Evolutionary conservation across 2,888 invertebrate species (phyloP).

Genomic region (Saturnia pavonia): DNA sequence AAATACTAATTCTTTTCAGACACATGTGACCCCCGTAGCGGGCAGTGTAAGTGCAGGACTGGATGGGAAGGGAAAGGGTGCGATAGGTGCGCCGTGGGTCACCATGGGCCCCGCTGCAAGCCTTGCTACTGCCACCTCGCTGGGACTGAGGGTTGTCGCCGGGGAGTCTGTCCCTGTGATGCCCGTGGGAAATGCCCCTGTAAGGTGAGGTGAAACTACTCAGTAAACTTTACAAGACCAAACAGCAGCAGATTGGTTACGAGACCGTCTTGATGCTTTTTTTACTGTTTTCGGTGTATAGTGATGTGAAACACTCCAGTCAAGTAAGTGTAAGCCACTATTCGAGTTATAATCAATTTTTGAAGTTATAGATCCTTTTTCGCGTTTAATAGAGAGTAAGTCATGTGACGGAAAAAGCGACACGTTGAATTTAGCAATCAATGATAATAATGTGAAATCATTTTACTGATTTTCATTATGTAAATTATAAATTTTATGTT

Average conservation of each 20-base stretch:
- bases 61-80: constrained; percentile 91
- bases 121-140: constrained; percentile 91
- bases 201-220: constrained; percentile 82
- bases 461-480: no score
- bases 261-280: not conserved
- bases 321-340: no score
- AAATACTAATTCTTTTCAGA: constrained; percentile 84
- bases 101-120: constrained; percentile 93
- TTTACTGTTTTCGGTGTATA: not conserved
- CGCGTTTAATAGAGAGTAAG: no score
- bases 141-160: constrained; percentile 84
- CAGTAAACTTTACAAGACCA: not conserved
- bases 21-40: constrained; percentile 82
- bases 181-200: constrained; percentile 92
- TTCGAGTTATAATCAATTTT: no score
- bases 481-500: no score
- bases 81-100: constrained; percentile 91
- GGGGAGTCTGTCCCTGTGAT: constrained; percentile 86
- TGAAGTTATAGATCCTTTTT: no score
- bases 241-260: not conserved
- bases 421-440: no score
- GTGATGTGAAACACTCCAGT: no score
- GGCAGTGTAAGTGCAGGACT: constrained; percentile 88
- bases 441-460: no score
- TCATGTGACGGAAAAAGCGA: no score